Evolutionary conservation across 2,888 invertebrate genomes (phyloP), one percentile per base, ranked within the genome.

Genomic region (Orthosia gothica): DNA sequence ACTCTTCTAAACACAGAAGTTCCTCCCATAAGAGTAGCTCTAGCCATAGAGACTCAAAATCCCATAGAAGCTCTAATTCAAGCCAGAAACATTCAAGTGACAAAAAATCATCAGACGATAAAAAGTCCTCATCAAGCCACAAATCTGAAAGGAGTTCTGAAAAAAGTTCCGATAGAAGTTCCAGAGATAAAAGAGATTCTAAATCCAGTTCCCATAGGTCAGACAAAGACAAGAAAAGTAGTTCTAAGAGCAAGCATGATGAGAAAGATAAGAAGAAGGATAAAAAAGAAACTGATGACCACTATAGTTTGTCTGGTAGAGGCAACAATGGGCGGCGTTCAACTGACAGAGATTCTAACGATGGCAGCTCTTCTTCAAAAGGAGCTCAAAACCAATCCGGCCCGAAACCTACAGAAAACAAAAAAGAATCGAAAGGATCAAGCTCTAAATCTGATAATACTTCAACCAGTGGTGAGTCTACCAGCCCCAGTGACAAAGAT

Each of bases 281-380:
- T 32, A 97, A 97, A 87, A 97, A 97, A 89, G 94, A 96, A 4
- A 96, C 96, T 72, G 98, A 98, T 89, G 98, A 98, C 92, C 98
- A 98, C 90, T 97, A 97, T 74, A 97, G 97, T 85, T 95, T 97
- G 9, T 97, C 97, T 54, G 97, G 97, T 0, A 97, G 98, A 88
- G 97, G 97, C 16, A 97, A 97, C 58, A 97, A 97, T 69, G 97
- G 97, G 83, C 97, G 98, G 12, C 96, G 98, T 65, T 98, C 98
- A 0, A 98, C 98, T 0, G 98, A 98, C 86, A 96, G 98, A 79
- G 98, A 98, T 93, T 98, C 98, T 0, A 98, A 98, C 85, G 98
- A 98, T 90, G 98, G 98, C 16, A 97, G 97, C 72, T 96, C 97
- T 3, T 96, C 96, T 0, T 95, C 94, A 0, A 96, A 96, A 92